Evolutionary conservation across 2,113 vertebrate species (phyloP), one percentile per base, ranked within the genome.

Genomic region (Passer montanus): DNA sequence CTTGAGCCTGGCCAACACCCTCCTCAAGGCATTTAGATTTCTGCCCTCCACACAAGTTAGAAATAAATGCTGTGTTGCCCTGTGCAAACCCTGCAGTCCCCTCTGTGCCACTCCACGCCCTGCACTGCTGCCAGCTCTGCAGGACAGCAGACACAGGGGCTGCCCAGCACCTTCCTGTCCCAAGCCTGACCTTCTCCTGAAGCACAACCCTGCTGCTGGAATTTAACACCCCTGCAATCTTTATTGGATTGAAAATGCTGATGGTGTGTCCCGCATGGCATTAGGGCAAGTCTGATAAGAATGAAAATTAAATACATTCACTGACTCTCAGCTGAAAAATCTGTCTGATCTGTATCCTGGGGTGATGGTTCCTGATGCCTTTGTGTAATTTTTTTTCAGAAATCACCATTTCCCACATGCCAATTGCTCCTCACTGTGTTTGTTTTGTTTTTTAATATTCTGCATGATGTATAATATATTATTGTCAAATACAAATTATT

Each of bases 401-500:
- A 93, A 91, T 73, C 46, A 67, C 19, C 22, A 30, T 87, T 85
- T 89, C 50, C 31, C 21, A 70, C 55, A 80, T 2, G 3, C 33
- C 43, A 74, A 20, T 93, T 96, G 75, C 30, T 93, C 70, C 82
- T 93, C 55, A 56, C 16, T 63, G 15, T 87, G 31, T 49, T 49
- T 23, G 4, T 20, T 7, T 56, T 77, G 8, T 27, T 37, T 82
- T 74, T 50, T 49, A 31, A 84, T 37, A 7, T 62, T 84, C 39
- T 39, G 7, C 1, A 0, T 91, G 39, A 59, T 91, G 49, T 87
- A 68, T 66, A 55, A 53, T 84, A 79, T 59, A 11, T 80, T 88
- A 27, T 39, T 81, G 35, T 74, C 72, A 94, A 94, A 90, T 93
- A 90, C 30, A 95, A 35, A 59, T 90, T 86, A 67, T 86, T 95